Base-by-base conservation (phyloP, 2,888 invertebrate species). In the Drosophila recens region DNA sequence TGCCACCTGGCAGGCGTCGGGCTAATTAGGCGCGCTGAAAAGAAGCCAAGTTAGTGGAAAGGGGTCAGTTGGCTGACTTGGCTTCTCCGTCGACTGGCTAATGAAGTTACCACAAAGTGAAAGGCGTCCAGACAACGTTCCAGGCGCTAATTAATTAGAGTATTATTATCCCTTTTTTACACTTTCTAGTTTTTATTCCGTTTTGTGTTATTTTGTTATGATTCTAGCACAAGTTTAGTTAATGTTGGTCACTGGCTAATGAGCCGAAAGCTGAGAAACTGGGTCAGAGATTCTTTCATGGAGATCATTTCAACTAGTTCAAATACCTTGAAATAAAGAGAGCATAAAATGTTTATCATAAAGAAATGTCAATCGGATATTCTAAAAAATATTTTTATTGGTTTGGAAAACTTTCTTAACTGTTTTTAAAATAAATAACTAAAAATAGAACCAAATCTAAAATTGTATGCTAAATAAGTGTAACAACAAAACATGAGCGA, bases 101-200 rank as follows among this genome's bases (percentile, higher is more conserved):
- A 80, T 63, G 68, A 76, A 80, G 79, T 80, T 76, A 62, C 79
- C 79, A 69, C 74, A 80, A 79, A 80, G 75, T 80, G 75, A 80
- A 80, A 75, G 65, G 54, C 67, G 68, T 64, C 72, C 75, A 78
- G 79, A 80, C 80, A 51, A 49, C 42, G 49, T 58, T 53, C 46
- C 62, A 43, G 66, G 66, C 62, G 62, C 54, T 80, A 80, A 80
- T 80, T 80, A 80, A 80, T 80, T 80, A 73, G 67, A 67, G 46
- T 36, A 69, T 56, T 70, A 67, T 40, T 54, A 57, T 58, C 27
- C 27, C 51, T 38, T 45, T 11, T 45, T 51, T 23, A 52, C 38
- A 42, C 23, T 51, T 54, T 38, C 36, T 53, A 46, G 43, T 52
- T 48, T 17, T 23, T 33, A 42, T 56, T 58, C n/a, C 3, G 11